Evolutionary conservation across 2,888 invertebrate genomes (phyloP).

Genomic region (Agriopis aurantiaria): DNA sequence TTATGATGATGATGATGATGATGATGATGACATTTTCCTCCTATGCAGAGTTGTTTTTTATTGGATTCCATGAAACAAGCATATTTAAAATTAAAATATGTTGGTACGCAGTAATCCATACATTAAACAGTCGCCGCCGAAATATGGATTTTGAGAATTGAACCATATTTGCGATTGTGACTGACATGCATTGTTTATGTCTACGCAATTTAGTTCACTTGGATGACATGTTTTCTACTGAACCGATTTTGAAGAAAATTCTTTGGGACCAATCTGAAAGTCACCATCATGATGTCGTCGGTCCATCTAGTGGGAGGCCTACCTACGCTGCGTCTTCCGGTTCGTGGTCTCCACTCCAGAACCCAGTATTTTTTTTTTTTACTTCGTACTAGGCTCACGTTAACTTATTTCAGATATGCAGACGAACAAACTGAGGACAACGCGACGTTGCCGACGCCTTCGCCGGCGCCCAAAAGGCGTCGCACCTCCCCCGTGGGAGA

Average conservation of each 20-base stretch:
- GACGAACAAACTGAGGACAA: constrained; percentile 82
- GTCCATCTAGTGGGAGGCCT: too few relatives aligned
- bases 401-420: constrained; percentile 65
- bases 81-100: constrained; percentile 3
- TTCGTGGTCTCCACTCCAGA: too few relatives aligned
- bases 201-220: too few relatives aligned
- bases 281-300: too few relatives aligned
- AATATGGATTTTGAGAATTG: constrained; percentile 59
- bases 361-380: too few relatives aligned
- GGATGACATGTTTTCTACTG: too few relatives aligned
- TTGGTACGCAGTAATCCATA: constrained; percentile 59
- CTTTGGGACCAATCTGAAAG: too few relatives aligned
- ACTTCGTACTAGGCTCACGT: too few relatives aligned
- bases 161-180: constrained; percentile 75
- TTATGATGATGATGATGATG: too few relatives aligned
- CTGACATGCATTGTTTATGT: constrained; percentile 59
- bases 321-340: too few relatives aligned
- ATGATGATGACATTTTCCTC: too few relatives aligned
- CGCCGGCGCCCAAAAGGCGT: constrained; percentile 73
- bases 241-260: too few relatives aligned
- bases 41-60: neutral
- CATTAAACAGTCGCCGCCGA: constrained; percentile 68
- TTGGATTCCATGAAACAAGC: constrained; percentile 2
- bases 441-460: constrained; percentile 68
- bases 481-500: constrained; percentile 66